These are phyloP conservation scores for Dynastes maya DNA, from an alignment of 2,888 invertebrate genomes.

Conservation along the genomic window DNA sequence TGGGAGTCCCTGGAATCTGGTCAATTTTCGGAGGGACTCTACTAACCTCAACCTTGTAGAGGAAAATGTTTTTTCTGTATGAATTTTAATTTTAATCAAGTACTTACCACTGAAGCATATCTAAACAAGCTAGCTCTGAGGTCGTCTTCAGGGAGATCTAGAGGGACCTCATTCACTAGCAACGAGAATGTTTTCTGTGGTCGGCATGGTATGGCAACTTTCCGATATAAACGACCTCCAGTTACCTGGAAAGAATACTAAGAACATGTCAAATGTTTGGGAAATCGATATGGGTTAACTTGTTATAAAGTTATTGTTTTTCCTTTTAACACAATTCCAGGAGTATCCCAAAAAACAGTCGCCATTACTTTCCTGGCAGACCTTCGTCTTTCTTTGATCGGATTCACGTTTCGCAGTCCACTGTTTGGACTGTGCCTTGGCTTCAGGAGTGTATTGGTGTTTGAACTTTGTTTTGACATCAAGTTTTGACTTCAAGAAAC, in stretches of 20 bases:
- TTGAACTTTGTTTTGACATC: no score
- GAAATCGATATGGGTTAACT: no score
- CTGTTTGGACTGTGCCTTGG: no score
- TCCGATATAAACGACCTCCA: conserved; percentile 88
- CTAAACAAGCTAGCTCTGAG: conserved; percentile 79
- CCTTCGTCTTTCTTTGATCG: no score
- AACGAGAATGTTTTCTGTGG: conserved; percentile 91
- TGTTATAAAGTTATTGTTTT: no score
- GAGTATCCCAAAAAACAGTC: no score
- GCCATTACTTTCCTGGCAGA: no score
- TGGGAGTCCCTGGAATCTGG: conserved; percentile 74
- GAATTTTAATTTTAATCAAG: neutral
- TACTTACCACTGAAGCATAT: conserved; percentile 79
- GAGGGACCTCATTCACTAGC: conserved; percentile 87
- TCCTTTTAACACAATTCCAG: no score
- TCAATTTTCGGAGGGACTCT: conserved; percentile 74
- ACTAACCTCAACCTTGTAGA: conserved; percentile 77
- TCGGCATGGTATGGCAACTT: conserved; percentile 88
- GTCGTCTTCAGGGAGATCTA: conserved; percentile 89
- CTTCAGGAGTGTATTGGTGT: no score
- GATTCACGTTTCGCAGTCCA: no score
- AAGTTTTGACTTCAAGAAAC: no score
- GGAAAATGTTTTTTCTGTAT: neutral
- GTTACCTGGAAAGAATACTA: conserved; percentile 73
- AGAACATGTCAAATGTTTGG: conserved; percentile 4